Conservation (phyloP, 92 coral and sea anemone genomes). For the Paramuricea clavata region DNA sequence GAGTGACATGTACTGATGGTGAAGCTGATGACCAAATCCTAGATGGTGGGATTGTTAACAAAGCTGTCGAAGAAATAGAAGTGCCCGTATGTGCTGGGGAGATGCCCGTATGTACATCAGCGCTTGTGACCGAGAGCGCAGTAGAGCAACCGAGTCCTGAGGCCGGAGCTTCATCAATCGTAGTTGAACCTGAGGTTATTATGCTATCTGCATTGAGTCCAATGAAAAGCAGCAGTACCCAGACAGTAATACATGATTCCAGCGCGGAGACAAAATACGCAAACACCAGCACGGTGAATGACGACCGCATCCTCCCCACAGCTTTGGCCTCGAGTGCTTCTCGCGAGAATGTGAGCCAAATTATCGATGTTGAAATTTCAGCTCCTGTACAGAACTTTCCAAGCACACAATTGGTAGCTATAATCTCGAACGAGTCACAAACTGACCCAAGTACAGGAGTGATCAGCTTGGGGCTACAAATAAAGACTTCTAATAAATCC, state of each 20-base stretch:
- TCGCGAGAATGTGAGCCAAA: not conserved
- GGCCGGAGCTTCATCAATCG: not conserved
- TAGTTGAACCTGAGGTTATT: not conserved
- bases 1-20: not conserved
- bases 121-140: not conserved
- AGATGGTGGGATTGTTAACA: constrained; percentile 2
- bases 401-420: not conserved
- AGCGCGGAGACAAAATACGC: not conserved
- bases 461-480: not conserved
- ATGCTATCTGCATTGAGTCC: not conserved
- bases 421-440: not conserved
- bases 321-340: not conserved
- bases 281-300: not conserved
- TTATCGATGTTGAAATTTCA: not conserved
- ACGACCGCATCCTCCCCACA: not conserved
- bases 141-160: not conserved
- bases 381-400: not conserved
- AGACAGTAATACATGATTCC: not conserved
- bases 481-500: not conserved
- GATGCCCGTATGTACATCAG: not conserved
- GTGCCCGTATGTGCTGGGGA: not conserved
- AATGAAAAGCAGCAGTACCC: not conserved
- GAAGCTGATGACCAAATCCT: not conserved
- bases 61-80: not conserved
- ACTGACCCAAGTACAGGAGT: not conserved